Evolutionary conservation across 2,888 invertebrate species (phyloP), one percentile per base, ranked within the genome.

Genomic region (Mythimna vitellina): DNA sequence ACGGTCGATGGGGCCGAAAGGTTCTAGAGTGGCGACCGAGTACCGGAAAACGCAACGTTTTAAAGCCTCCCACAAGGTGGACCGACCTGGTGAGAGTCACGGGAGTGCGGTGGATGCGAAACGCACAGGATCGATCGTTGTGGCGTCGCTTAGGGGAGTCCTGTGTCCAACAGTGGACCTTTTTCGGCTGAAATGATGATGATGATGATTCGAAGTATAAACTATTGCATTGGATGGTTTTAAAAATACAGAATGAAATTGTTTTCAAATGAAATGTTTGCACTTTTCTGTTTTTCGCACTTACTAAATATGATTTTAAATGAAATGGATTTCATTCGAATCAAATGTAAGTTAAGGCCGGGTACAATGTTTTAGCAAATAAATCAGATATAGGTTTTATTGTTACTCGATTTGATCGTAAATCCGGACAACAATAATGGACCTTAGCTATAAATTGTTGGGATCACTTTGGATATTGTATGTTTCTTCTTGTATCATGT

Each of bases 371-470:
- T 65, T 54, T 53, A 54, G 22, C 49, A 70, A 81, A 81, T 56
- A 69, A 68, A 66, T 56, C 56, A n/a, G 25, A 69, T 60, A 38
- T 12, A 29, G 9, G 46, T 65, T 68, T 58, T 67, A 69, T 65
- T 65, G 65, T 65, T 25, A 53, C 56, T 46, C 20, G 35, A 56
- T 65, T 57, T 60, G 54, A 10, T 69, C 57, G 70, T 75, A 73
- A 68, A 69, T 73, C 75, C 32, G 10, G 12, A 14, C 10, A 49
- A 35, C 22, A 49, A 57, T 32, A 58, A 49, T 66, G 29, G 35
- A 67, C 65, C 9, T 58, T 20, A 54, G 70, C 65, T 64, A 64
- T 66, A 76, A 62, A 76, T 60, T 56, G 22, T 70, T 72, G 20
- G 54, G 65, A 64, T 73, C 54, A 54, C 51, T 42, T 54, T 62